Evolutionary conservation across 2,888 invertebrate genomes (phyloP).

Genomic region (Anagyrus pseudococci): DNA sequence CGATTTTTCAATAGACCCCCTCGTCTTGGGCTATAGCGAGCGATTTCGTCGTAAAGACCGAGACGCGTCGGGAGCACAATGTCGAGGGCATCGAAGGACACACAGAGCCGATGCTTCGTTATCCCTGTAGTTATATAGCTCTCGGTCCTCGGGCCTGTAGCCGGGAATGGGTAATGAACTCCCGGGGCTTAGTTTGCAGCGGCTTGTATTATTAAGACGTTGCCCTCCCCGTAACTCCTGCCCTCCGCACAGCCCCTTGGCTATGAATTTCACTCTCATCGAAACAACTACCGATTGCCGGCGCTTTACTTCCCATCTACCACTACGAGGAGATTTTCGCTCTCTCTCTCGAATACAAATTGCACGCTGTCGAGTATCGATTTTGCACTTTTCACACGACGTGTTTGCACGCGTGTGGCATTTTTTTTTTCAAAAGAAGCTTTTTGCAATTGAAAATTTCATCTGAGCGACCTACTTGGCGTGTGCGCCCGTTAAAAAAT

Average conservation of each 20-base stretch:
- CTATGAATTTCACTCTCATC: constrained; percentile 31
- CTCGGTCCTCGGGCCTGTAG: constrained; percentile 38
- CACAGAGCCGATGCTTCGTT: background rate
- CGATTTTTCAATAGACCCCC: constrained; percentile 51
- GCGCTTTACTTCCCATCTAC: too few species aligned
- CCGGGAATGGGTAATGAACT: constrained; percentile 58
- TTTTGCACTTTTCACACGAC: too few species aligned
- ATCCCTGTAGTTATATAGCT: background rate
- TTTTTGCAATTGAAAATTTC: too few species aligned
- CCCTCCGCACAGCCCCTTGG: constrained; percentile 33
- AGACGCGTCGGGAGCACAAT: background rate
- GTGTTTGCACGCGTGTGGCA: too few species aligned
- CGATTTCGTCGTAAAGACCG: constrained; percentile 27
- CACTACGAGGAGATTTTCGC: too few species aligned
- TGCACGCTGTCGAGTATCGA: too few species aligned
- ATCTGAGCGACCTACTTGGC: too few species aligned
- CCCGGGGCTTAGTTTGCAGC: constrained; percentile 46
- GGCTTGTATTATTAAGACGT: constrained; percentile 58
- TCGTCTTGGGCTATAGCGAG: constrained; percentile 9
- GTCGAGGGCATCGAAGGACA: background rate
- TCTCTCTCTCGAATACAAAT: too few species aligned
- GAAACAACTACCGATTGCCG: constrained; percentile 4
- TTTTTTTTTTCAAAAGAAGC: too few species aligned
- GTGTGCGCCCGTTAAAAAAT: too few species aligned
- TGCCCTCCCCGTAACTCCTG: constrained; percentile 29